These are phyloP conservation scores for Syngnathus scovelli DNA, from an alignment of 2,113 vertebrate species.

Conservation along the genomic window DNA sequence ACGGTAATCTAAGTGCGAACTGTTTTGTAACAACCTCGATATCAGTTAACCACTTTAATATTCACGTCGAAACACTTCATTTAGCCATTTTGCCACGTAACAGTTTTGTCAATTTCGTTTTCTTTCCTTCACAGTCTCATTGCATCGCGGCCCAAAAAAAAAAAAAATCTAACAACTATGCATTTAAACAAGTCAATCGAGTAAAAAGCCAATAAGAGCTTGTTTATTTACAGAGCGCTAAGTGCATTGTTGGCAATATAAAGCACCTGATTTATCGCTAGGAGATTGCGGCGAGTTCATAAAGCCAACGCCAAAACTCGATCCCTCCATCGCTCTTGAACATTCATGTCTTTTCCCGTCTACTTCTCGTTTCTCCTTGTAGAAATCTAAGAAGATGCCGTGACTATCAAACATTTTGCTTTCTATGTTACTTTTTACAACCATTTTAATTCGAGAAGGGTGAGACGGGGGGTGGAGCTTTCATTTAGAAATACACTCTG, in stretches of 20 bases:
- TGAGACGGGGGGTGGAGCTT: background rate
- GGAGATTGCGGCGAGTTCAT: conserved; percentile 34
- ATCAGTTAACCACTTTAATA: background rate
- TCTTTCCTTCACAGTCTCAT: background rate
- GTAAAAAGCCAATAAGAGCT: conserved; percentile 58
- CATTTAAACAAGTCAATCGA: conserved; percentile 48
- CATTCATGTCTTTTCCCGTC: conserved; percentile 5
- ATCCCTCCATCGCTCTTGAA: conserved; percentile 11
- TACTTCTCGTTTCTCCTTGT: conserved; percentile 1
- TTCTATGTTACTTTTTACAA: conserved; percentile 37
- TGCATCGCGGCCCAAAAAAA: background rate
- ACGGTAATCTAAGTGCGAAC: no score
- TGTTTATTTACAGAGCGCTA: conserved; percentile 64
- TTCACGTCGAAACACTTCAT: background rate
- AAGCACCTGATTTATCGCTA: conserved; percentile 52
- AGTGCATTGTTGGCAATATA: conserved; percentile 68
- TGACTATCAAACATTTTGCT: conserved; percentile 25
- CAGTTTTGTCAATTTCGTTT: background rate
- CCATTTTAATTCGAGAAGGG: conserved; percentile 29
- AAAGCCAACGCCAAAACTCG: conserved; percentile 15
- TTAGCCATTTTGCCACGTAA: background rate
- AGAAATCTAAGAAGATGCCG: conserved; percentile 13
- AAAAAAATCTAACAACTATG: conserved; percentile 16
- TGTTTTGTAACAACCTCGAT: no score
- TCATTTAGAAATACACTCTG: conserved; percentile 30